Evolutionary conservation across 1,140 invertebrate genomes (phyloP).

Genomic region (Solenopsis invicta): DNA sequence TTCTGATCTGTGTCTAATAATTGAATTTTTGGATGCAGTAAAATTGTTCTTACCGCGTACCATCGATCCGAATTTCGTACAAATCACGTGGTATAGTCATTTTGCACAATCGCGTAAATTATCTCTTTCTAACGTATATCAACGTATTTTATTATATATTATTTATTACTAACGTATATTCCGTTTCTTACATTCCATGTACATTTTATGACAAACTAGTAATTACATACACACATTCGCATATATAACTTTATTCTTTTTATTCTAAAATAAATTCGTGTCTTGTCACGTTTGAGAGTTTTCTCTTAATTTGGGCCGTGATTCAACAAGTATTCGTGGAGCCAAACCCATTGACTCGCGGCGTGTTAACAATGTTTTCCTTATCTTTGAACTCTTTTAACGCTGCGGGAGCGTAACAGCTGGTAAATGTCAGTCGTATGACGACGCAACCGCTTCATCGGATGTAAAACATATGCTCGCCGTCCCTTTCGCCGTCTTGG

Average conservation of each 20-base stretch:
- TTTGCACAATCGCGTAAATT: neutral
- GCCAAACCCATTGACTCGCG: neutral
- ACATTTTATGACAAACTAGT: neutral
- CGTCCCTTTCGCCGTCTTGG: neutral
- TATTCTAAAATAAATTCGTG: neutral
- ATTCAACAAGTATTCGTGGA: conserved; percentile 34
- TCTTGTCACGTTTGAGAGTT: neutral
- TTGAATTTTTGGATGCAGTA: too few relatives aligned
- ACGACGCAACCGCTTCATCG: conserved; percentile 11
- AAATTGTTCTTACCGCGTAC: too few relatives aligned
- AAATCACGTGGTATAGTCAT: neutral
- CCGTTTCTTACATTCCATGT: neutral
- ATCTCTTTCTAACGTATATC: neutral
- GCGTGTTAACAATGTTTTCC: conserved; percentile 45
- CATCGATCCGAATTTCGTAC: neutral
- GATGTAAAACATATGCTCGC: conserved; percentile 37
- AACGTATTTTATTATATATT: neutral
- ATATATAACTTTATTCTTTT: neutral
- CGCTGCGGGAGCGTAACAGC: conserved; percentile 17
- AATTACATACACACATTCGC: neutral
- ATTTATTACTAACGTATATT: neutral
- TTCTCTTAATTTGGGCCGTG: neutral
- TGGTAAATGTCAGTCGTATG: conserved; percentile 48
- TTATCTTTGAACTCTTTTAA: conserved; percentile 41
- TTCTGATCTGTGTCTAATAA: too few relatives aligned